Evolutionary conservation across 1,140 invertebrate species (phyloP).

Genomic region (Hylaeus anthracinus): DNA sequence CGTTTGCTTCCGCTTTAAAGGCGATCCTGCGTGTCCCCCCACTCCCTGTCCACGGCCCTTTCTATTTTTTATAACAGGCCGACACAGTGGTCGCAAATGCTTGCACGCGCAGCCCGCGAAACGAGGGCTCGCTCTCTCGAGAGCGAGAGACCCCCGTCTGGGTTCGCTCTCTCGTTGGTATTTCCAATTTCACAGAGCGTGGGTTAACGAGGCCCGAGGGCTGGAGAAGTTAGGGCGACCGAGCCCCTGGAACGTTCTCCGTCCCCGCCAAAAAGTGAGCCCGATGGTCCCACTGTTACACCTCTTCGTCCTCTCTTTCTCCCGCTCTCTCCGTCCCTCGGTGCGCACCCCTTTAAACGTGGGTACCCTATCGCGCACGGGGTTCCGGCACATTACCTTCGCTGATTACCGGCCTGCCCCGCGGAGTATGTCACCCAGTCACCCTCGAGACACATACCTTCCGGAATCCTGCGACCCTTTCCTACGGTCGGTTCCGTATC

Average conservation of each 20-base stretch:
- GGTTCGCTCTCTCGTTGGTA: conserved; percentile 60
- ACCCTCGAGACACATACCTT: conserved; percentile 73
- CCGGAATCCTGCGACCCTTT: conserved; percentile 48
- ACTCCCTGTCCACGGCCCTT: conserved; percentile 20
- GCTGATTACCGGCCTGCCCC: conserved; percentile 76
- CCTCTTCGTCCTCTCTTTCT: conserved; percentile 10
- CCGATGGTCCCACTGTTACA: conserved; percentile 43
- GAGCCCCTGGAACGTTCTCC: conserved; percentile 52
- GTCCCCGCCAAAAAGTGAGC: conserved; percentile 44
- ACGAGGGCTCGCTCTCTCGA: conserved; percentile 24
- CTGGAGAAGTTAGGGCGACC: conserved; percentile 65
- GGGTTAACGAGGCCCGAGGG: conserved; percentile 78
- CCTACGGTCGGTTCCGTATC: conserved; percentile 14
- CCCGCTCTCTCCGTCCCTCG: conserved; percentile 10
- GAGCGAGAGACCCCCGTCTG: not conserved
- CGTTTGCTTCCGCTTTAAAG: too few species aligned
- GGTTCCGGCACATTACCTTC: conserved; percentile 79
- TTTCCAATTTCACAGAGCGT: conserved; percentile 80
- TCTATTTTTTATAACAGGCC: conserved; percentile 63
- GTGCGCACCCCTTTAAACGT: conserved; percentile 64
- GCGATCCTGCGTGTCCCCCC: not conserved
- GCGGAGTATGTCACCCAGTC: conserved; percentile 76
- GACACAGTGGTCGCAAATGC: conserved; percentile 33
- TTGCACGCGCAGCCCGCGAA: conserved; percentile 31
- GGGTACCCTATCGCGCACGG: conserved; percentile 52